phyloP scores from a whole-genome alignment of 1,140 invertebrate species.

The Drosophila watanabei region DNA sequence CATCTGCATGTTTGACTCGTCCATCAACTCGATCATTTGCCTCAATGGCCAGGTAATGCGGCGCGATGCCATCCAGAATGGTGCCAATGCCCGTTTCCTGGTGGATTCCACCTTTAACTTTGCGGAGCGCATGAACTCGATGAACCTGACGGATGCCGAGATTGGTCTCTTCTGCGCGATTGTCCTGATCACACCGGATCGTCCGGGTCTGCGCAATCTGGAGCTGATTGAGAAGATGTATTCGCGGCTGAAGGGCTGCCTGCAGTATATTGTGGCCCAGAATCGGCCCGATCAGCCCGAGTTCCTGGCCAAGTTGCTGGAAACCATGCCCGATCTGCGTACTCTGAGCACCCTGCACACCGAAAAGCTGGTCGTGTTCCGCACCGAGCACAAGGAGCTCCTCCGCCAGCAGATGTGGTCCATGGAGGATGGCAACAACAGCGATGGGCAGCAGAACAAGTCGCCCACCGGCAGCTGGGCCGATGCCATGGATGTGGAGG shows the following conservation, averaged over 20 bases:
- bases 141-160: slow-evolving; percentile 96
- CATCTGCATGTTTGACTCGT: slow-evolving; percentile 97
- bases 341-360: slow-evolving; percentile 98
- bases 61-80: slow-evolving; percentile 95
- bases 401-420: slow-evolving; percentile 90
- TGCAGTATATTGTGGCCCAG: slow-evolving; percentile 95
- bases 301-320: slow-evolving; percentile 94
- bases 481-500: slow-evolving; percentile 91
- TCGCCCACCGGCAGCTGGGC: slow-evolving; percentile 88
- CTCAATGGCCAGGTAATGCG: slow-evolving; percentile 96
- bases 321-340: slow-evolving; percentile 97
- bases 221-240: slow-evolving; percentile 97
- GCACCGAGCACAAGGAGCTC: slow-evolving; percentile 94
- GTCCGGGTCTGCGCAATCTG: slow-evolving; percentile 95
- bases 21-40: slow-evolving; percentile 96
- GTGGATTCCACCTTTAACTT: slow-evolving; percentile 99
- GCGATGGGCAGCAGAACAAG: slow-evolving; percentile 75
- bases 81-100: slow-evolving; percentile 96
- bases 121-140: slow-evolving; percentile 95
- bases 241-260: slow-evolving; percentile 92
- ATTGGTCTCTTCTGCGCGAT: slow-evolving; percentile 97
- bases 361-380: slow-evolving; percentile 97
- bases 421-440: slow-evolving; percentile 87
- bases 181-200: slow-evolving; percentile 96
- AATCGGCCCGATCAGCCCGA: slow-evolving; percentile 93